These are phyloP conservation scores for Yponomeuta cagnagella DNA, from an alignment of 2,888 invertebrate species.

Conservation along the genomic window DNA sequence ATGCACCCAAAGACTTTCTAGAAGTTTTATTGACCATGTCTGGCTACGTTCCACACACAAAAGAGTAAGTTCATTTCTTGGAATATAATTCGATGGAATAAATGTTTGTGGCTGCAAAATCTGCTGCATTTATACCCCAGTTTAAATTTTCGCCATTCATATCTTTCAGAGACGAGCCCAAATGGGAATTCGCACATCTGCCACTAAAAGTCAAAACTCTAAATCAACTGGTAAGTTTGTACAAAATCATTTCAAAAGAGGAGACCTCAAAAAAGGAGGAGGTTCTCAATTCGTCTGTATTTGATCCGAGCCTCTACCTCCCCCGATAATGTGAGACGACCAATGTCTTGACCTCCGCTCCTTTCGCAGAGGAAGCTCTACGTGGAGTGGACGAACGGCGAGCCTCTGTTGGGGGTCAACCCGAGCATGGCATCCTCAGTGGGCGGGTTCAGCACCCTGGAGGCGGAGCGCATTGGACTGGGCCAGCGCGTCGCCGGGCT, in stretches of 20 bases:
- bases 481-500: constrained; percentile 86
- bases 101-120: no score
- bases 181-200: constrained; percentile 91
- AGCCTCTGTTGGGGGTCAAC: constrained; percentile 84
- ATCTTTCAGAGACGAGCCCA: constrained; percentile 79
- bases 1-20: constrained; percentile 96
- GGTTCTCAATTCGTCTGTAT: no score
- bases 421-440: constrained; percentile 72
- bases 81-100: no score
- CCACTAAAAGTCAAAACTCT: constrained; percentile 91
- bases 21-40: constrained; percentile 91
- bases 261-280: no score
- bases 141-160: no score
- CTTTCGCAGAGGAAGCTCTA: constrained; percentile 79
- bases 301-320: no score
- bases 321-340: no score
- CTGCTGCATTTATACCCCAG: no score
- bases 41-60: constrained; percentile 69
- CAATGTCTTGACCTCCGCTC: not conserved
- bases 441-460: constrained; percentile 76
- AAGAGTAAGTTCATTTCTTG: constrained; percentile 47
- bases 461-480: constrained; percentile 81
- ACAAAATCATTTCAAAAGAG: no score
- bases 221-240: constrained; percentile 82
- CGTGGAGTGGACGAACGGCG: constrained; percentile 84